phyloP scores from a whole-genome alignment of 2,113 vertebrate species.

The Sminthopsis crassicaudata region DNA sequence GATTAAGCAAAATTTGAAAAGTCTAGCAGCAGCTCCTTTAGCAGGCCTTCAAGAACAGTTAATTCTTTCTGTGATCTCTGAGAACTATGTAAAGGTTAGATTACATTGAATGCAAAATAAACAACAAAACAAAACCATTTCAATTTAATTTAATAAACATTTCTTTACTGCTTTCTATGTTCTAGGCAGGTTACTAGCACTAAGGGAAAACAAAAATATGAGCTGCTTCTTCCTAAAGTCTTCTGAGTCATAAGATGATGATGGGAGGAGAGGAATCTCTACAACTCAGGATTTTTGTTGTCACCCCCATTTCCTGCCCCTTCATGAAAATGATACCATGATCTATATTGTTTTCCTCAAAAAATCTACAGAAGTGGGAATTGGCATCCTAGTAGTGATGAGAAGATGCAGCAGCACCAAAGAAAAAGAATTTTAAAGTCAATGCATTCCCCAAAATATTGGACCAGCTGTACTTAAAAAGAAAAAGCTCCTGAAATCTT shows the following conservation, averaged over 20 bases:
- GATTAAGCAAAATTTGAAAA: neutral
- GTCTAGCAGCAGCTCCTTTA: neutral
- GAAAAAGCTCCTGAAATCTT: neutral
- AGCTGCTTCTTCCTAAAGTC: neutral
- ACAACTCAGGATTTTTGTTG: neutral
- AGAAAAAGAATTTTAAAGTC: neutral
- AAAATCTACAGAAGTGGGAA: neutral
- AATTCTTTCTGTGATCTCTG: neutral
- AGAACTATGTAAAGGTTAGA: neutral
- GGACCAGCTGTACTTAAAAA: neutral
- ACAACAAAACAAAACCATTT: neutral
- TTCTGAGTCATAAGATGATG: neutral
- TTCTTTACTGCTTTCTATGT: neutral
- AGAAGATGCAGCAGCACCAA: neutral
- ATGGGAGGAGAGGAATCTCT: neutral
- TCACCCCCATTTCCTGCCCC: neutral
- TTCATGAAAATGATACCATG: neutral
- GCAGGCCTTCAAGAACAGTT: neutral
- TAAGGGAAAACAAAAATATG: neutral
- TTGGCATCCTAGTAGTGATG: neutral
- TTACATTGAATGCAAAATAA: neutral
- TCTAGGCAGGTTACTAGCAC: neutral
- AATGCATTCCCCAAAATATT: neutral
- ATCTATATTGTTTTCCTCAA: neutral
- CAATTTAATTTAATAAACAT: neutral